phyloP scores from a whole-genome alignment of 2,113 vertebrate species.

The Eclectus roratus region DNA sequence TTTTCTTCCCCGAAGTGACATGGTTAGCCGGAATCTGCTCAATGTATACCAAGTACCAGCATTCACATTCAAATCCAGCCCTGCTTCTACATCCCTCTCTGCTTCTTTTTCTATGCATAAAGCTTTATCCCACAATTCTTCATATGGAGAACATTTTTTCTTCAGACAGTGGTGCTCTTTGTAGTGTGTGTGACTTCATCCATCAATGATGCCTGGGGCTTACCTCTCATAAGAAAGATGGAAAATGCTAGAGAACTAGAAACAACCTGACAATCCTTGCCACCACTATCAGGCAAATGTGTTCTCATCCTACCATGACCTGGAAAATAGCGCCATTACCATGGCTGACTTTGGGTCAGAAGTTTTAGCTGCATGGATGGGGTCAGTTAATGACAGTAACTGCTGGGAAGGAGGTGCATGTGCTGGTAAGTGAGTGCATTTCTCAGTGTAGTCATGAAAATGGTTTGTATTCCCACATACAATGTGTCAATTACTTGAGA shows the following conservation, averaged over 20 bases:
- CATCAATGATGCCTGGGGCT: neutral
- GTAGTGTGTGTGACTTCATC: neutral
- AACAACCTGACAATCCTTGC: neutral
- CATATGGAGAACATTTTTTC: neutral
- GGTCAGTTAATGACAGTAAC: neutral
- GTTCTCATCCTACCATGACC: neutral
- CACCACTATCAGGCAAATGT: neutral
- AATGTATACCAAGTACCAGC: neutral
- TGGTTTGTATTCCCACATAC: neutral
- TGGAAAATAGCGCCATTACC: neutral
- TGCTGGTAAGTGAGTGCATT: neutral
- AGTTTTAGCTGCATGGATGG: neutral
- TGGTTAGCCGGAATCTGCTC: neutral
- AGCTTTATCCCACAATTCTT: neutral
- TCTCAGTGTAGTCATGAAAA: neutral
- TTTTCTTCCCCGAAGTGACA: neutral
- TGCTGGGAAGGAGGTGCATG: neutral
- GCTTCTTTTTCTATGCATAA: neutral
- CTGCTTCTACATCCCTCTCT: fast-evolving
- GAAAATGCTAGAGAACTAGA: neutral
- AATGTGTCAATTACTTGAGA: neutral
- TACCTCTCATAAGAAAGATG: neutral
- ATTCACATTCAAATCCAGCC: neutral
- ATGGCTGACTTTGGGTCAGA: neutral
- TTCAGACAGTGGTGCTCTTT: neutral